These are phyloP conservation scores for Rhinoderma darwinii DNA, from an alignment of 2,113 vertebrate species.

Conservation along the genomic window DNA sequence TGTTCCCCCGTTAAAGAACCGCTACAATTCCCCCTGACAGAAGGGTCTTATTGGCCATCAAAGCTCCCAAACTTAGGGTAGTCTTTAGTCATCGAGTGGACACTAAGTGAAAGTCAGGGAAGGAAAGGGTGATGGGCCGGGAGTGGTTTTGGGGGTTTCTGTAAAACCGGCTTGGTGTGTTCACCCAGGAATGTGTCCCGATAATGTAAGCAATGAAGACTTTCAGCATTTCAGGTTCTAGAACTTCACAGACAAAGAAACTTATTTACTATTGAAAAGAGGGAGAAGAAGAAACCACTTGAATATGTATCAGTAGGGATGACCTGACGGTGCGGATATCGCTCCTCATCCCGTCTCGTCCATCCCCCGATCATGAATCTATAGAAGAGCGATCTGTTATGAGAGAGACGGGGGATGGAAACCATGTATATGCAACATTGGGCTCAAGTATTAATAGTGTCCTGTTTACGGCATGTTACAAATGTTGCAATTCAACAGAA, in stretches of 20 bases:
- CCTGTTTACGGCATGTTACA: too few species aligned
- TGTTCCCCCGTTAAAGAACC: too few species aligned
- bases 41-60: too few species aligned
- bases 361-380: background rate
- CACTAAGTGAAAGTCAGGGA: background rate
- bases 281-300: background rate
- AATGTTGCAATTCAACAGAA: background rate
- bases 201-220: slow-evolving; percentile 1
- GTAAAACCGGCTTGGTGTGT: background rate
- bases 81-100: too few species aligned
- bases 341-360: too few species aligned
- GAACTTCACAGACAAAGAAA: background rate
- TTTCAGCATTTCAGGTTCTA: background rate
- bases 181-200: background rate
- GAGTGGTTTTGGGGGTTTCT: background rate
- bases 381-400: background rate
- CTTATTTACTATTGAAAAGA: background rate
- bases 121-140: background rate
- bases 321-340: background rate
- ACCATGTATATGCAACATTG: background rate
- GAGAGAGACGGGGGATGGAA: background rate
- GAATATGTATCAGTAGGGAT: background rate
- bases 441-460: too few species aligned
- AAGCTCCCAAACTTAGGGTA: too few species aligned
- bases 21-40: too few species aligned